These are phyloP conservation scores for Kryptolebias ocellatus DNA, from an alignment of 2,797 vertebrate species.

Conservation along the genomic window DNA sequence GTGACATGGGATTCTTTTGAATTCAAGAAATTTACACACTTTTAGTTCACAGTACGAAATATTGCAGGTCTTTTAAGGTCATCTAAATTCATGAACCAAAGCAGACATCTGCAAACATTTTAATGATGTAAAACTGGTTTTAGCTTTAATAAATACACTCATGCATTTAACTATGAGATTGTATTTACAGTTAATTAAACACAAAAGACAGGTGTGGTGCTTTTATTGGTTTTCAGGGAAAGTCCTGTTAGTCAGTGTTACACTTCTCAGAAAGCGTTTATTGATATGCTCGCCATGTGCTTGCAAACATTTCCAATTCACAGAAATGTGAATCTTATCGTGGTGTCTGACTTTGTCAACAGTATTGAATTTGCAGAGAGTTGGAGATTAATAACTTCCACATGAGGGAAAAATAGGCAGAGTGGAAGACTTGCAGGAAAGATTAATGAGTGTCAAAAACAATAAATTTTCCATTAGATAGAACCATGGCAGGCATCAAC, in stretches of 20 bases:
- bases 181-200: constrained; percentile 24
- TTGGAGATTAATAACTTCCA: constrained; percentile 82
- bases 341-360: constrained; percentile 80
- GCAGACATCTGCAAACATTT: not conserved
- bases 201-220: constrained; percentile 36
- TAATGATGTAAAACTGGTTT: constrained; percentile 1
- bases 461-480: constrained; percentile 75
- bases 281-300: constrained; percentile 77
- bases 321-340: constrained; percentile 82
- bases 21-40: no score
- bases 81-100: not conserved
- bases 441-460: constrained; percentile 80
- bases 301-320: constrained; percentile 75
- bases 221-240: constrained; percentile 58
- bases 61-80: no score
- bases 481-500: constrained; percentile 43
- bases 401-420: constrained; percentile 66
- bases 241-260: constrained; percentile 56
- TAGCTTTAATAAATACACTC: constrained; percentile 18
- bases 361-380: constrained; percentile 77
- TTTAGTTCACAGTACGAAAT: no score
- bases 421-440: constrained; percentile 55
- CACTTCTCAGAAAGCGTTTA: constrained; percentile 56
- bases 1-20: no score
- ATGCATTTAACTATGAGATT: constrained; percentile 36